A percentile compares a stretch with the other conserved stretches of the same genome.
phyloP scores from a whole-genome alignment of 2,797 vertebrate genomes.

The Danio choprae region DNA sequence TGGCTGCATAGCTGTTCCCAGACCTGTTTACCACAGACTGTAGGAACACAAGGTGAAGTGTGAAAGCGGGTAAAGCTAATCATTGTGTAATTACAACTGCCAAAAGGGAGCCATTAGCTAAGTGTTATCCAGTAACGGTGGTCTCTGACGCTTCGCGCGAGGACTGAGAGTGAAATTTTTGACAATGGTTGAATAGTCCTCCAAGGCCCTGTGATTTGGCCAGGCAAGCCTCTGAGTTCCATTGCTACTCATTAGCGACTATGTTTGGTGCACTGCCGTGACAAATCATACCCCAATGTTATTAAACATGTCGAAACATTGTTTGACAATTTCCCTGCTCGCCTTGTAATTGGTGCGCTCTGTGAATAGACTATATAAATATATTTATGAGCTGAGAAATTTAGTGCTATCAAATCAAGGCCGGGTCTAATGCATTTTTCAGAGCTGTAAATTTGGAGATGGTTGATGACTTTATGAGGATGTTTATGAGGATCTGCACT shows the following conservation, averaged over 20 bases:
- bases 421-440: constrained; percentile 37
- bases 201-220: constrained; percentile 51
- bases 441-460: constrained; percentile 28
- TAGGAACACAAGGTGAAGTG: constrained; percentile 74
- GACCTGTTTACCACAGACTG: constrained; percentile 21
- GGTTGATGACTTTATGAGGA: constrained; percentile 48
- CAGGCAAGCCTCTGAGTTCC: constrained; percentile 45
- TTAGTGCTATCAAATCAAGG: constrained; percentile 28
- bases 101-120: constrained; percentile 79
- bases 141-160: constrained; percentile 38
- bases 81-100: constrained; percentile 74
- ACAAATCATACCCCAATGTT: constrained; percentile 60
- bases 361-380: constrained; percentile 36
- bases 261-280: constrained; percentile 50
- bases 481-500: constrained; percentile 26
- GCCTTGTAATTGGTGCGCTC: constrained; percentile 31
- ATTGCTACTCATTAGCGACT: constrained; percentile 55
- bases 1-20: constrained; percentile 34
- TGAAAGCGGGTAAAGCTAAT: constrained; percentile 74
- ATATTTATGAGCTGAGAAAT: constrained; percentile 41
- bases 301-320: constrained; percentile 60
- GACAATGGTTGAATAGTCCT: constrained; percentile 59
- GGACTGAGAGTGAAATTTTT: constrained; percentile 44
- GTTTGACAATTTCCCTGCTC: constrained; percentile 50
- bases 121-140: constrained; percentile 59